Conservation (phyloP, 2,113 vertebrate species). For the Oophaga pumilio region DNA sequence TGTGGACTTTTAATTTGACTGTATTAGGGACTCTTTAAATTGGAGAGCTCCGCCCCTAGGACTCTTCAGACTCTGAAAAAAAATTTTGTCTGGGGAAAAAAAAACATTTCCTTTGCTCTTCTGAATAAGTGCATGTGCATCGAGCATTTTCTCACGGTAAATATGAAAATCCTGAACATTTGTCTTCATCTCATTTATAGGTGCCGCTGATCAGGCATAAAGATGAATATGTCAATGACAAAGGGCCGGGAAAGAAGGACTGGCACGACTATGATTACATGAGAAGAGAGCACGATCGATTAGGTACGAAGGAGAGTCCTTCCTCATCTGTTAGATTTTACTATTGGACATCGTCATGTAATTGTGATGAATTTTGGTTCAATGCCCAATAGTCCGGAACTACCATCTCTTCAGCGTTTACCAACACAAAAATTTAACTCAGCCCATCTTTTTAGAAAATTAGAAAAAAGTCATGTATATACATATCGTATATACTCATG, state of each 20-base stretch:
- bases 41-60: neutral
- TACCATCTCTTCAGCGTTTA: too few relatives aligned
- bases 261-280: constrained; percentile 91
- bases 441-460: too few relatives aligned
- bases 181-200: constrained; percentile 63
- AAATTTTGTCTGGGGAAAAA: neutral
- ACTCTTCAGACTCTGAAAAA: neutral
- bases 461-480: too few relatives aligned
- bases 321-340: neutral
- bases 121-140: neutral
- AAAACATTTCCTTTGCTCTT: neutral
- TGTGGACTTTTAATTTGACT: neutral
- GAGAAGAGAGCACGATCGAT: constrained; percentile 78
- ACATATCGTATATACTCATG: too few relatives aligned
- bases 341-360: neutral
- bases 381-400: neutral
- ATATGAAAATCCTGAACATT: constrained; percentile 45
- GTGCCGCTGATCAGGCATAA: constrained; percentile 70
- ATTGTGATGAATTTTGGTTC: neutral
- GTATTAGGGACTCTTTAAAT: neutral
- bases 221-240: constrained; percentile 65
- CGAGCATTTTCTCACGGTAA: neutral
- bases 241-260: constrained; percentile 80
- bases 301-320: constrained; percentile 70
- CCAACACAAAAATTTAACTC: too few relatives aligned